These are phyloP conservation scores for Teleogryllus occipitalis DNA, from an alignment of 1,140 invertebrate species.

Conservation along the genomic window DNA sequence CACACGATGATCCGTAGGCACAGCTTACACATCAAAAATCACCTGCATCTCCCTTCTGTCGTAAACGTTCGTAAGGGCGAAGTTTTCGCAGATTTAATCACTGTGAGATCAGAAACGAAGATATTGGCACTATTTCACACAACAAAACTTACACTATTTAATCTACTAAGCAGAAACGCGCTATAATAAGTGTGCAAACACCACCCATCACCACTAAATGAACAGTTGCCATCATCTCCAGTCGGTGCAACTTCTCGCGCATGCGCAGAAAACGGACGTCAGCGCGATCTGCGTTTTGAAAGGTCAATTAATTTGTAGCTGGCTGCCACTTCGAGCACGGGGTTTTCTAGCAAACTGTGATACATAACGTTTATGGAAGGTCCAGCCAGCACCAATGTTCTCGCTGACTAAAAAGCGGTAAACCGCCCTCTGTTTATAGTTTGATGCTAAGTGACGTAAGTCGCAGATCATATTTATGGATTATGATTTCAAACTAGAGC, in stretches of 20 bases:
- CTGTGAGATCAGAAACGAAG: background rate
- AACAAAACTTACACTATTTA: background rate
- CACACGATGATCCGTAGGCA: background rate
- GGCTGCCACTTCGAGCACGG: background rate
- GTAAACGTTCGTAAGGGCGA: background rate
- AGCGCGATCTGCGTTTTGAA: constrained; percentile 3
- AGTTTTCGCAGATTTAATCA: background rate
- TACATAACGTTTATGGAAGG: too few species aligned
- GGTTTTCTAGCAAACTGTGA: too few species aligned
- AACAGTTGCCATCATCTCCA: constrained; percentile 14
- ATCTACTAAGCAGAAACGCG: background rate
- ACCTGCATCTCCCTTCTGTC: background rate
- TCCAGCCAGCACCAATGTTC: too few species aligned
- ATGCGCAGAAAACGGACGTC: constrained; percentile 6
- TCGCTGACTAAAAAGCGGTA: too few species aligned
- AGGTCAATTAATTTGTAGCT: constrained; percentile 5
- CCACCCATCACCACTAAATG: constrained; percentile 17
- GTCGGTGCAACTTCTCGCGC: background rate
- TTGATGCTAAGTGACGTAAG: too few species aligned
- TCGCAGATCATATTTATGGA: too few species aligned
- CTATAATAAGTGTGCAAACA: background rate
- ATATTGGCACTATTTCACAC: background rate
- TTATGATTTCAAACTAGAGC: too few species aligned
- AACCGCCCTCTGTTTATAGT: too few species aligned
- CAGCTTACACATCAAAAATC: constrained; percentile 10